Evolutionary conservation across 2,113 vertebrate species (phyloP), one percentile per base, ranked within the genome.

Genomic region (Forbesichthys papilliferus): DNA sequence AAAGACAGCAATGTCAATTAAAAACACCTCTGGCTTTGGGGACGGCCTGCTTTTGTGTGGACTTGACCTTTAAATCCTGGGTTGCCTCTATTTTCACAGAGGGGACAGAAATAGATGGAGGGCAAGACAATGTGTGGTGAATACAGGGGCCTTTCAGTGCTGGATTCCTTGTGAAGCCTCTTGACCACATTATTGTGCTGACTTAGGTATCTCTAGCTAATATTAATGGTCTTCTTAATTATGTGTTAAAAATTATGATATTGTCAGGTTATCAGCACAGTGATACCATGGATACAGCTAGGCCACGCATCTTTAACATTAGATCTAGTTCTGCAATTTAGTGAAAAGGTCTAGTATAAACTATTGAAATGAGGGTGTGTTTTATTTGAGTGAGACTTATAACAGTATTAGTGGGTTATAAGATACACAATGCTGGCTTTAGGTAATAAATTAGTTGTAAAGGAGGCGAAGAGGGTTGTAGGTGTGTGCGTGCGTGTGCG

Each of bases 31-130:
- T 75, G 88, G 87, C 81, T 80, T 84, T 66, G 66, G 77, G 79
- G 82, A 79, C 79, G 73, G 84, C 77, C 83, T 68, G 79, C 88
- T 78, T 90, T 92, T 93, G 90, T 93, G 80, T 64, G 79, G 87
- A 84, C 84, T 85, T 93, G 91, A 93, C 91, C 92, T 93, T 91
- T 93, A 91, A 93, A 92, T 92, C 90, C 90, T 64, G 74, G 90
- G 85, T 88, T 90, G 84, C 85, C 88, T 91, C 83, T 89, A 74
- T 88, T 90, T 91, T 92, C 84, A 85, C 81, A 86, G 73, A 82
- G 75, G 83, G 83, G 74, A 69, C 78, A 79, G 71, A 81, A 74
- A 72, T 71, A 81, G 77, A 72, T 79, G 78, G 75, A 80, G 81
- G 82, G 75, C 72, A 74, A 71, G 71, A 91, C 86, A 89, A 88